Base-by-base conservation (phyloP, 1,140 invertebrate species). In the Trichonephila inaurata region DNA sequence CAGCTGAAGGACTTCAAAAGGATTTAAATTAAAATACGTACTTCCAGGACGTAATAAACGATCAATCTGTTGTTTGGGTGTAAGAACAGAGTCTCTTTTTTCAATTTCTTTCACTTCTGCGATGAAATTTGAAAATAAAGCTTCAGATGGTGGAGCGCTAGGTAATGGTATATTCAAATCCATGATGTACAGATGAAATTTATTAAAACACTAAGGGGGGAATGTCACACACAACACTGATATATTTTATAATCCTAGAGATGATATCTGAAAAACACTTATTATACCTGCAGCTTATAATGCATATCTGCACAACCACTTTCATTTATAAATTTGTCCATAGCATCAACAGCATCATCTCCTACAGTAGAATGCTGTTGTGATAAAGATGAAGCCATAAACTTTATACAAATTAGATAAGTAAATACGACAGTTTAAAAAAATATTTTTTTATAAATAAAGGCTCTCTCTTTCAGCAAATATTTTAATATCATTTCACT, bases 21-120 rank as follows among this genome's bases (percentile, higher is more conserved):
- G 98, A 96, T 99, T 99, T 94, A 99, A 97, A 96, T 99, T 99
- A 95, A 99, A 98, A 96, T 99, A 99, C 14, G 98, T 99, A 1
- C 98, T 98, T 28, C 99, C 99, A 90, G 98, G 98, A 94, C 98
- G 96, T 44, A 99, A 96, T 94, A 99, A 96, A 95, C 99, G 97
- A 72, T 99, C 98, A 95, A 99, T 99, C 97, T 99, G 99, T 96
- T 99, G 98, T 96, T 98, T 98, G 28, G 98, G 97, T 66, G 98
- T 99, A 94, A 99, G 96, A 90, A 98, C 97, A 1, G 98, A 97
- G 96, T 99, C 98, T 94, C 98, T 96, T 96, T 98, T 98, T 96
- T 99, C 99, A 87, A 99, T 99, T 96, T 98, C 97, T 96, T 99
- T 99, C 4, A 99, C 98, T 98, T 99, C 86, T 14, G 93, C 93